Percentiles rank a stretch among this genome's conserved stretches.
Conservation (phyloP, 2,888 invertebrate species). For the Brachycybe producta region DNA sequence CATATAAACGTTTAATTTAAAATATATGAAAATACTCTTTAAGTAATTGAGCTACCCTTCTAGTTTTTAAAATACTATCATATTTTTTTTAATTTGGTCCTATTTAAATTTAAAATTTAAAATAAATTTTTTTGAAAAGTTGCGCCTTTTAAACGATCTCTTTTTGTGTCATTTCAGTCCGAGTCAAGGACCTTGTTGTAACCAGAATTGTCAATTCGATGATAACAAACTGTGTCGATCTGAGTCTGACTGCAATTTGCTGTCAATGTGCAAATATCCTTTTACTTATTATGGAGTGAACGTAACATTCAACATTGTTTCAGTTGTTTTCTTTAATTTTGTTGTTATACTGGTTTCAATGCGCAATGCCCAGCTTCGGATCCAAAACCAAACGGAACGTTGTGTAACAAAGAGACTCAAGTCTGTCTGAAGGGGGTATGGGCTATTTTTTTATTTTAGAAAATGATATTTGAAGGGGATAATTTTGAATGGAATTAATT, state of each 20-base stretch:
- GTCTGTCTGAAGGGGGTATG: slow-evolving; percentile 62
- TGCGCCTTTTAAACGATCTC: too few species aligned
- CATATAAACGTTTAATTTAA: too few species aligned
- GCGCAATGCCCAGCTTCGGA: slow-evolving; percentile 77
- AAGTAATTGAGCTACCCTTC: neutral
- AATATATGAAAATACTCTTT: neutral
- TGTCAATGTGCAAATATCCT: slow-evolving; percentile 62
- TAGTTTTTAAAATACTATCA: neutral
- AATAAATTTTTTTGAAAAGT: slow-evolving; percentile 3
- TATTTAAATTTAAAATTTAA: neutral
- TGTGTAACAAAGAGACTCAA: slow-evolving; percentile 82
- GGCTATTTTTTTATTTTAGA: slow-evolving; percentile 16
- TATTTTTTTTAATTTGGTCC: neutral
- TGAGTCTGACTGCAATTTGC: slow-evolving; percentile 65
- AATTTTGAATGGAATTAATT: neutral
- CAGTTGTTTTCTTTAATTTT: neutral
- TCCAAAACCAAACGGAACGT: slow-evolving; percentile 69
- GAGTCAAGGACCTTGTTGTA: slow-evolving; percentile 95
- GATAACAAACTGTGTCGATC: slow-evolving; percentile 28
- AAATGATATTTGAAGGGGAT: neutral
- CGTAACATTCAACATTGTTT: neutral
- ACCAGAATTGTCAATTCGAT: slow-evolving; percentile 57
- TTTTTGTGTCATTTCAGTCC: slow-evolving; percentile 49
- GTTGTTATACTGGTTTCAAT: slow-evolving; percentile 44
- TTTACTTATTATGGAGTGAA: too few species aligned